Base-by-base conservation (phyloP, 2,888 invertebrate species). In the Chelonus formosanus region DNA sequence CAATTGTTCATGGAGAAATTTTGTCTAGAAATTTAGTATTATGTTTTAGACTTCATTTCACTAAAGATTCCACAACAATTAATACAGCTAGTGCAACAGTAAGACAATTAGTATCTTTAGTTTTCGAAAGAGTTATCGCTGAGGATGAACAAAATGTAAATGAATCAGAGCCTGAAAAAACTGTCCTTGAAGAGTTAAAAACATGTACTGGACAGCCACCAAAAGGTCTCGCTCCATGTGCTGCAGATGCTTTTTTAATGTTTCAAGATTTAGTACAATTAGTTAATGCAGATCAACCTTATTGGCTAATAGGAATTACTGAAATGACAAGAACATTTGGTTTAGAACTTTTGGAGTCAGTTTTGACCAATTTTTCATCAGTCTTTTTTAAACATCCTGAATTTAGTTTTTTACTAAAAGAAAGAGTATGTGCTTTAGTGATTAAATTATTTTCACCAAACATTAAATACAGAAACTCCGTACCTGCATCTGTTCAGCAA, bases 11-110 rank as follows among this genome's bases (percentile, higher is more conserved):
- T 82, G 97, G 97, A 61, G 96, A 97, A 76, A 93, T 95, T 3
- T 86, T 99, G 69, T 95, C 98, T 32, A 95, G 95, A 88, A 95
- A 94, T 63, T 87, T 97, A 83, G 98, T 98, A 53, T 87, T 98
- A 73, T 98, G 98, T 84, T 97, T 99, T 85, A 92, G 97, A n/a
- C 89, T 99, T 78, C 97, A 98, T 83, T 94, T 96, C 75, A 92
- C 96, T 5, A 94, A 95, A 84, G 98, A 98, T 86, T 90, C 92
- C 3, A 96, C 96, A 68, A 97, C 97, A 52, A 94, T 95, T 58
- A 98, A 98, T 84, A 97, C 98, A 7, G 98, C 98, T 5, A 97
- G 98, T 2, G 99, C 99, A 43, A 98, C 98, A 1, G 96, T 99
- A 35, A 87, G 98, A 32, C 98, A 99, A 81, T 87, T 98, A 36